Conservation (phyloP, 37 sponge, comb jelly and placozoan species). For the Chondrilla cf. caribensis region DNA sequence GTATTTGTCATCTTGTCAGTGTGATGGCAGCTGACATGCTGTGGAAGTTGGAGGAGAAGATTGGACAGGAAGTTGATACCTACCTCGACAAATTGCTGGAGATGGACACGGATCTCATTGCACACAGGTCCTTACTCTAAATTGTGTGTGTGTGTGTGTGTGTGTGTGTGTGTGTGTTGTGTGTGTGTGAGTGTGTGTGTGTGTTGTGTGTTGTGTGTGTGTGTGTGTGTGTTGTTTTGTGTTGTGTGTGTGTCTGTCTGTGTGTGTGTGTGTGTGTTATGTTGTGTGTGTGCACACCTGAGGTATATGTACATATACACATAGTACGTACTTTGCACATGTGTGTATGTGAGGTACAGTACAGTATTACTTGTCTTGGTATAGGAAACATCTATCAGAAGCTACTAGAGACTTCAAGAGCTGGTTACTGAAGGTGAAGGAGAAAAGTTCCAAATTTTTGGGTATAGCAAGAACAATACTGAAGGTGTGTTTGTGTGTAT, state of each 20-base stretch:
- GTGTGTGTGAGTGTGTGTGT: slow-evolving; percentile 8
- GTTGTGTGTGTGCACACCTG: background rate
- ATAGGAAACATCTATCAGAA: slow-evolving; percentile 21
- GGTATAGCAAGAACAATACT: slow-evolving; percentile 63
- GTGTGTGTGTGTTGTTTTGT: background rate
- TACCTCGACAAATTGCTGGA: background rate
- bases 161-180: slow-evolving; percentile 22
- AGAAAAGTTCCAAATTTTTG: slow-evolving; percentile 58
- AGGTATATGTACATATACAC: too few species aligned
- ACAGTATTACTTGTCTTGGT: too few species aligned
- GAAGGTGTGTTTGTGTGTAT: background rate
- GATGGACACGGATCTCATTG: background rate
- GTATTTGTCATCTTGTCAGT: background rate
- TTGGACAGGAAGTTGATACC: background rate
- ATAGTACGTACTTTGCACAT: background rate
- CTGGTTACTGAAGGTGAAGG: slow-evolving; percentile 55
- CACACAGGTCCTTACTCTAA: too few species aligned
- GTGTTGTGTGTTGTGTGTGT: slow-evolving; percentile 22
- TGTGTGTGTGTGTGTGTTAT: background rate
- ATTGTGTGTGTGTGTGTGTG: slow-evolving; percentile 5
- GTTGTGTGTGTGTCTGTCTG: background rate
- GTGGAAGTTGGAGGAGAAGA: background rate
- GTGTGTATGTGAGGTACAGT: too few species aligned
- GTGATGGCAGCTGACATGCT: background rate
- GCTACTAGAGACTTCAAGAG: slow-evolving; percentile 55